Evolutionary conservation across 1,140 invertebrate genomes (phyloP), one percentile per base, ranked within the genome.

Genomic region (Diabrotica virgifera): DNA sequence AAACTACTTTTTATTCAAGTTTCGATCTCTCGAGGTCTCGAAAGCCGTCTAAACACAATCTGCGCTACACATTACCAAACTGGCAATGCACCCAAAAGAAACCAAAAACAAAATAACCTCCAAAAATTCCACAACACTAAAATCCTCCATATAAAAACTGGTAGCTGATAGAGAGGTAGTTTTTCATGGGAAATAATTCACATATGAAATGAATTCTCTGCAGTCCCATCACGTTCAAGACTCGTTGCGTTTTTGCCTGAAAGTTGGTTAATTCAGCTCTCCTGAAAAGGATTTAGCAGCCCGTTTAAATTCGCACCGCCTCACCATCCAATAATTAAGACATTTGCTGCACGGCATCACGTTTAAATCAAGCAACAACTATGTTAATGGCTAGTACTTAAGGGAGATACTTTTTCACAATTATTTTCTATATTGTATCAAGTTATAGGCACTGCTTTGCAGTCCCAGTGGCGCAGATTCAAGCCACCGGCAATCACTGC

Each of bases 231-330:
- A 77, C 76, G 76, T 70, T 67, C 67, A 75, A 71, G 71, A 72
- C 66, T 65, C 64, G 70, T 57, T 62, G 63, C 54, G 64, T 76
- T 76, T 74, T 75, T 72, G 70, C 68, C 51, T 66, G 66, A 63
- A 65, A 66, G 54, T 65, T 65, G 70, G 70, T 66, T 64, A 69
- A 70, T 56, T 67, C 56, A 67, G 64, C 52, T 71, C 69, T 71
- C 76, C 76, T 70, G 68, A 77, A 77, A 77, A 71, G 76, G 76
- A 62, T 68, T 76, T 74, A 77, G 74, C 63, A 77, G 76, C 70
- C 74, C 67, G 76, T 77, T 77, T 77, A 72, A 70, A 77, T 77
- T 77, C 76, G 74, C 76, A 68, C 75, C 75, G 69, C 67, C 71
- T 66, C 69, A 64, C 62, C 68, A 58, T 62, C 65, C 72, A 72